Evolutionary conservation across 2,888 invertebrate species (phyloP).

Genomic region (Hirudinaria manillensis): DNA sequence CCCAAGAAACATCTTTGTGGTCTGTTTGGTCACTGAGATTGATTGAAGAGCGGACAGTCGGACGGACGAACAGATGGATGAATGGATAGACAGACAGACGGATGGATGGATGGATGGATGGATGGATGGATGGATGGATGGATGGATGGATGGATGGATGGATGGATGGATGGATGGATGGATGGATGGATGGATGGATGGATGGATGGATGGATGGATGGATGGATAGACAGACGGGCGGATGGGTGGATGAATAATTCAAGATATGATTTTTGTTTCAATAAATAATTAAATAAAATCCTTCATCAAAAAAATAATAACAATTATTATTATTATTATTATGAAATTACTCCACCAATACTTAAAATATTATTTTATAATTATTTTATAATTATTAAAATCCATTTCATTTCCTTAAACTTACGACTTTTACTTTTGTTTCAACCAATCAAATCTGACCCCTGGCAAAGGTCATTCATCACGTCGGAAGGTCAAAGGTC

Average conservation of each 20-base stretch:
- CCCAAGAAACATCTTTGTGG: neutral
- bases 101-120: conserved; percentile 10
- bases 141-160: conserved; percentile 6
- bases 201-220: conserved; percentile 1
- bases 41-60: neutral
- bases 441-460: too few relatives aligned
- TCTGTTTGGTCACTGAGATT: neutral
- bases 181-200: neutral
- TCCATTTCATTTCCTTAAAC: too few relatives aligned
- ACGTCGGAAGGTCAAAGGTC: too few relatives aligned
- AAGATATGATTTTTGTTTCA: too few relatives aligned
- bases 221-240: neutral
- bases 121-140: neutral
- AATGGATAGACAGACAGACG: neutral
- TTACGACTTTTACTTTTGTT: too few relatives aligned
- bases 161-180: conserved; percentile 12
- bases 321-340: too few relatives aligned
- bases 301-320: too few relatives aligned
- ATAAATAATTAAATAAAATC: too few relatives aligned
- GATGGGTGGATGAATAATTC: neutral
- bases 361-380: too few relatives aligned
- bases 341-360: too few relatives aligned
- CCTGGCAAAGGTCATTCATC: too few relatives aligned
- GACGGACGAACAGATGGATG: neutral
- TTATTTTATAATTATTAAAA: too few relatives aligned